phyloP scores from a whole-genome alignment of 1,140 invertebrate genomes.

The Pogonomyrmex californicus region DNA sequence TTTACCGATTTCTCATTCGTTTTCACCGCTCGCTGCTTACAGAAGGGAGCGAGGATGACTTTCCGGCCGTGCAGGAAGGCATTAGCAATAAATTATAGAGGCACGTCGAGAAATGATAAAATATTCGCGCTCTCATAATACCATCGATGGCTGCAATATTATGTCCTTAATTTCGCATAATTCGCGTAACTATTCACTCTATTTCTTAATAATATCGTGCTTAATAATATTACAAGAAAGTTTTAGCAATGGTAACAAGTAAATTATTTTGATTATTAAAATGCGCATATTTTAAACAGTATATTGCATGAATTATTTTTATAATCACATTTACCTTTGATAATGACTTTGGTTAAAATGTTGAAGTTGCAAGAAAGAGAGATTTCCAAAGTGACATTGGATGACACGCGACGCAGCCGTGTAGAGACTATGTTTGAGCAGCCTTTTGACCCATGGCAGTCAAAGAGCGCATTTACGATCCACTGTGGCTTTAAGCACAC shows the following conservation, averaged over 20 bases:
- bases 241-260: neutral
- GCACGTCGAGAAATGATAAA: slow-evolving; percentile 68
- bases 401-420: neutral
- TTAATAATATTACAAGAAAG: neutral
- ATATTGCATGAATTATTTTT: neutral
- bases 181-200: slow-evolving; percentile 11
- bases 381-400: slow-evolving; percentile 17
- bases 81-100: slow-evolving; percentile 70
- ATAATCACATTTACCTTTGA: neutral
- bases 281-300: neutral
- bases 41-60: slow-evolving; percentile 20
- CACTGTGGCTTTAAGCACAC: slow-evolving; percentile 21
- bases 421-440: slow-evolving; percentile 21
- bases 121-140: slow-evolving; percentile 59
- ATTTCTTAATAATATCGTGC: neutral
- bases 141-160: slow-evolving; percentile 49
- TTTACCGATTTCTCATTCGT: slow-evolving; percentile 50
- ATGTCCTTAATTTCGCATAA: slow-evolving; percentile 52
- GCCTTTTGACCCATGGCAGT: slow-evolving; percentile 40
- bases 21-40: slow-evolving; percentile 25
- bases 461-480: slow-evolving; percentile 33
- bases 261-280: neutral
- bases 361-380: neutral
- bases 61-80: slow-evolving; percentile 57
- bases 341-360: neutral